phyloP scores from a whole-genome alignment of 2,888 invertebrate species.

The Trypoxylon attenuatum region DNA sequence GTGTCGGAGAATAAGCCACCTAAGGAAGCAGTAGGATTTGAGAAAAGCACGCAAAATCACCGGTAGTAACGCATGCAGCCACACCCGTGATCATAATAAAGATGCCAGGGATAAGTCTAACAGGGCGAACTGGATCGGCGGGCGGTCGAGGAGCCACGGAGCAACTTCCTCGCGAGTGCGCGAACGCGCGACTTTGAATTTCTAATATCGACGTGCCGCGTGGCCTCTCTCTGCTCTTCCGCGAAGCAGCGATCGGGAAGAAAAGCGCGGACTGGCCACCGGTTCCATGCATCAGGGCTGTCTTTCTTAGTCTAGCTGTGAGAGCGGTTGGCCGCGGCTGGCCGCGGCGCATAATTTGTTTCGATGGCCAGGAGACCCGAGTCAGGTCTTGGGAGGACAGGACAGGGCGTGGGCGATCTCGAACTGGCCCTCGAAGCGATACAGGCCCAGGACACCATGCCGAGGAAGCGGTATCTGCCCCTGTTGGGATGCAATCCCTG shows the following conservation, averaged over 20 bases:
- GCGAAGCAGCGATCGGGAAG: conserved; percentile 22
- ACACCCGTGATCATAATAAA: conserved; percentile 32
- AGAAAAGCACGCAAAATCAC: conserved; percentile 18
- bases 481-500: conserved; percentile 19
- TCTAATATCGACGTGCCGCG: conserved; percentile 29
- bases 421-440: conserved; percentile 50
- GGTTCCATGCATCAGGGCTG: conserved; percentile 40
- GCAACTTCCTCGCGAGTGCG: not conserved
- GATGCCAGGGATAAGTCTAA: conserved; percentile 34
- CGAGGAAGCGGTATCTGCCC: conserved; percentile 27
- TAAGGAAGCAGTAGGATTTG: too few species aligned
- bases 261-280: conserved; percentile 8
- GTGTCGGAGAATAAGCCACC: too few species aligned
- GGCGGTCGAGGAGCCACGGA: not conserved
- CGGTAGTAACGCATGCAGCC: conserved; percentile 29
- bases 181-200: conserved; percentile 32
- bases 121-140: conserved; percentile 16
- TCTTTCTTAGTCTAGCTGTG: conserved; percentile 20
- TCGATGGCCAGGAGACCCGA: conserved; percentile 23
- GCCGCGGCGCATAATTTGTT: conserved; percentile 38
- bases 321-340: too few species aligned
- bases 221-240: conserved; percentile 16
- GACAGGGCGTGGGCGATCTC: conserved; percentile 57
- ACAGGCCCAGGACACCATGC: conserved; percentile 12
- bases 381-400: not conserved